A percentile compares a stretch with the other conserved stretches of the same genome.
These are phyloP conservation scores for Pterobdella sp. DNA, from an alignment of 2,888 invertebrate genomes.

Conservation along the genomic window DNA sequence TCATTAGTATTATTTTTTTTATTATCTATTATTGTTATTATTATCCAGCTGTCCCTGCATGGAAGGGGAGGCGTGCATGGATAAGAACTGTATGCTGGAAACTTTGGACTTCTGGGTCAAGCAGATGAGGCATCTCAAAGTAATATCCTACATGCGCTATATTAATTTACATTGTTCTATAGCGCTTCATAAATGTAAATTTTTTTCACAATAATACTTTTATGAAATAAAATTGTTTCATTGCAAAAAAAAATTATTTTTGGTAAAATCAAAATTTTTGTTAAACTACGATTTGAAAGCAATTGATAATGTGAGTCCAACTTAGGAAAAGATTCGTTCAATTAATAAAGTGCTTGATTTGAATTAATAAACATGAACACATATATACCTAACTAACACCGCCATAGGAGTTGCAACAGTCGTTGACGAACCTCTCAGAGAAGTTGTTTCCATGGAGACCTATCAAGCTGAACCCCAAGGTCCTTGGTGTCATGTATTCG, in stretches of 20 bases:
- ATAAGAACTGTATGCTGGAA: constrained; percentile 25
- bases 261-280: too few relatives aligned
- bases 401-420: constrained; percentile 44
- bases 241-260: too few relatives aligned
- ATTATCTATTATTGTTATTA: too few relatives aligned
- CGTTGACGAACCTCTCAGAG: constrained; percentile 43
- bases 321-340: background rate
- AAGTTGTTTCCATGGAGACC: constrained; percentile 42
- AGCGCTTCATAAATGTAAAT: too few relatives aligned
- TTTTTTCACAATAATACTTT: too few relatives aligned
- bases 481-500: constrained; percentile 29
- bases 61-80: background rate
- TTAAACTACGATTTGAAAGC: too few relatives aligned
- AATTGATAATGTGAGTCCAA: background rate
- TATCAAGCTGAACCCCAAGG: constrained; percentile 35
- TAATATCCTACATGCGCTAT: too few relatives aligned
- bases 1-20: too few relatives aligned
- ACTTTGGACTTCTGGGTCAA: constrained; percentile 36
- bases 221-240: too few relatives aligned
- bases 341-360: background rate
- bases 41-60: background rate
- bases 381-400: too few relatives aligned
- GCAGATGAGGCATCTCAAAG: constrained; percentile 35
- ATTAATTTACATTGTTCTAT: too few relatives aligned
- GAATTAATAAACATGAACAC: too few relatives aligned